These are phyloP conservation scores for Callorhinus ursinus DNA, from an alignment of 2,113 vertebrate species.

Conservation along the genomic window DNA sequence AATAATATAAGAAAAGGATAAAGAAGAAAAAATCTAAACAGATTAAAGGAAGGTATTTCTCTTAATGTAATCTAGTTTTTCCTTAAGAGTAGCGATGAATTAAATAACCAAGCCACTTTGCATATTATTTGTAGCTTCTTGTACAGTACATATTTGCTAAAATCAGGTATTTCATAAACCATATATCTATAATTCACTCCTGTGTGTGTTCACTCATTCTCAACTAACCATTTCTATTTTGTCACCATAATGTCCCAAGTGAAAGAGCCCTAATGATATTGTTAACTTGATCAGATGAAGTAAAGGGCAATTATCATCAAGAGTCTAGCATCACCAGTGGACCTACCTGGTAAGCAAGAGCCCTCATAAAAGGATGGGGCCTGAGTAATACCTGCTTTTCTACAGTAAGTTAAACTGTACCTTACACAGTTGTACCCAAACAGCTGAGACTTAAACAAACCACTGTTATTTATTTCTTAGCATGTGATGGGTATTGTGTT, in stretches of 20 bases:
- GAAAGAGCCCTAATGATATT: neutral
- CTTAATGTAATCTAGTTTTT: neutral
- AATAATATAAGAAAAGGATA: neutral
- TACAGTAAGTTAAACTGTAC: neutral
- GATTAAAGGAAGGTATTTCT: neutral
- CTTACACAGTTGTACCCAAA: neutral
- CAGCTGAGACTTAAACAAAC: neutral
- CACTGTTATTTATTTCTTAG: neutral
- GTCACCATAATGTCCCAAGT: neutral
- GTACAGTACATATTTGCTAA: slow-evolving; percentile 8
- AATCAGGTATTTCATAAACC: neutral
- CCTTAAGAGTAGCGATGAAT: neutral
- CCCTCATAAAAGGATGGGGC: neutral
- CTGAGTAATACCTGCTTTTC: neutral
- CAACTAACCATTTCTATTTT: neutral
- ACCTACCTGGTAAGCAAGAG: neutral
- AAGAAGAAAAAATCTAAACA: neutral
- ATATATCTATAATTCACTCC: neutral
- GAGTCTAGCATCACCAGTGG: neutral
- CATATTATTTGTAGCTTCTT: neutral
- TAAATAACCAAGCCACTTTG: neutral
- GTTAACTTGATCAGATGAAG: neutral
- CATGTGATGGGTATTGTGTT: neutral
- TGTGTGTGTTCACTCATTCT: neutral
- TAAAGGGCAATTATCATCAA: neutral